phyloP scores from a whole-genome alignment of 2,888 invertebrate species.

The Scaptomyza cyrtandrae region DNA sequence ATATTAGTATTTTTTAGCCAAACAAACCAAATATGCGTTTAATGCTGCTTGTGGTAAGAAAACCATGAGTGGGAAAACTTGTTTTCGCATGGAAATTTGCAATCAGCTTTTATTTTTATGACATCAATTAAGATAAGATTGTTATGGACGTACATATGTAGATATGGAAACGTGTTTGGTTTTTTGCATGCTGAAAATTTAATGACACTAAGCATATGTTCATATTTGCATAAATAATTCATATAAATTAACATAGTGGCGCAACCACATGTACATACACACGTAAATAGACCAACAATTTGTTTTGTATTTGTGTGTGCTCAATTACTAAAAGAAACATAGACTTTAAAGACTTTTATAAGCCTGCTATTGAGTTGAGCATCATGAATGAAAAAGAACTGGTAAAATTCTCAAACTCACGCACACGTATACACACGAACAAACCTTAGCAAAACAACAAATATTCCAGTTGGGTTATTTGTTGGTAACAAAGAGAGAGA shows the following conservation, averaged over 20 bases:
- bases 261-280: slow-evolving; percentile 10
- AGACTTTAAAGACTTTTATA: slow-evolving; percentile 16
- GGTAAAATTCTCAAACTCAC: slow-evolving; percentile 48
- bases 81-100: slow-evolving; percentile 4
- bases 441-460: slow-evolving; percentile 16
- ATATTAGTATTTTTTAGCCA: no score
- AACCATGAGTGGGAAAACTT: slow-evolving; percentile 3
- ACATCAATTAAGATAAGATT: slow-evolving; percentile 1
- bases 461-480: slow-evolving; percentile 16
- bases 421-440: not conserved
- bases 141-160: not conserved
- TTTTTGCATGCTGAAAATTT: not conserved
- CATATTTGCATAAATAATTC: slow-evolving; percentile 5
- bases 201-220: not conserved
- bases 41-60: not conserved
- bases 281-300: slow-evolving; percentile 3
- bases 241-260: slow-evolving; percentile 5
- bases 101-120: slow-evolving; percentile 1
- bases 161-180: not conserved
- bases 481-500: slow-evolving; percentile 23
- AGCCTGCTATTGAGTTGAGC: slow-evolving; percentile 31
- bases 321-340: slow-evolving; percentile 2
- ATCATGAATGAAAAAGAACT: slow-evolving; percentile 57
- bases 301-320: slow-evolving; percentile 6
- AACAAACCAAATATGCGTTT: not conserved